Evolutionary conservation across 2,797 vertebrate species (phyloP).

Genomic region (Prionace glauca): DNA sequence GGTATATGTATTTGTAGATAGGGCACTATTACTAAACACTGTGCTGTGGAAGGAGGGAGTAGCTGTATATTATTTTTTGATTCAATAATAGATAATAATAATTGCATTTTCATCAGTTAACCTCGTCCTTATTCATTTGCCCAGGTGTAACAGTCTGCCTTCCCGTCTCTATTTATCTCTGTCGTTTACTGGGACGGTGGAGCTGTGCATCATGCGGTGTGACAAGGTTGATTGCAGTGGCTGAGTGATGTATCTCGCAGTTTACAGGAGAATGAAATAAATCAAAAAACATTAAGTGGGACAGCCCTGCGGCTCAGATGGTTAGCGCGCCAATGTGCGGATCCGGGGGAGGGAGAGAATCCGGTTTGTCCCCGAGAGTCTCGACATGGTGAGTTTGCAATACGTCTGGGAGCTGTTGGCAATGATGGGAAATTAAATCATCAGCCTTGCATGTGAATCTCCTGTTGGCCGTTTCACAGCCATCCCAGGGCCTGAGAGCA

Average conservation of each 20-base stretch:
- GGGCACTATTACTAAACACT: not conserved
- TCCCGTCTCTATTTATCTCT: not conserved
- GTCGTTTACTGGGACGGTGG: constrained; percentile 13
- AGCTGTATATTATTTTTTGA: constrained; percentile 34
- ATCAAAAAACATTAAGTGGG: not conserved
- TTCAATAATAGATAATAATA: constrained; percentile 35
- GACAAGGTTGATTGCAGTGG: constrained; percentile 4
- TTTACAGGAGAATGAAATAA: not conserved
- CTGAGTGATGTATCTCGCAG: not conserved
- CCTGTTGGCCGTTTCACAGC: not conserved
- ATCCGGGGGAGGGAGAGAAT: not conserved
- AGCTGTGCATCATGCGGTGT: not conserved
- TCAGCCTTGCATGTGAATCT: not conserved
- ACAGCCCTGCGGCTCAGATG: not conserved
- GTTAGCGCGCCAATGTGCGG: not conserved
- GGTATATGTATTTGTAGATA: constrained; percentile 29
- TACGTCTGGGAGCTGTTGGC: not conserved
- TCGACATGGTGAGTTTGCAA: not conserved
- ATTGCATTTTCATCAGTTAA: constrained; percentile 34
- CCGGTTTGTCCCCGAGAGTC: not conserved
- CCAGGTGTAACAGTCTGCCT: not conserved
- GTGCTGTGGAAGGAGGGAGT: constrained; percentile 4
- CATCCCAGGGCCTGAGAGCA: not conserved
- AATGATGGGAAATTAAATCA: not conserved
- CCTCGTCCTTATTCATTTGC: constrained; percentile 8